These are phyloP conservation scores for Trachemys scripta DNA, from an alignment of 2,113 vertebrate genomes.

Conservation along the genomic window DNA sequence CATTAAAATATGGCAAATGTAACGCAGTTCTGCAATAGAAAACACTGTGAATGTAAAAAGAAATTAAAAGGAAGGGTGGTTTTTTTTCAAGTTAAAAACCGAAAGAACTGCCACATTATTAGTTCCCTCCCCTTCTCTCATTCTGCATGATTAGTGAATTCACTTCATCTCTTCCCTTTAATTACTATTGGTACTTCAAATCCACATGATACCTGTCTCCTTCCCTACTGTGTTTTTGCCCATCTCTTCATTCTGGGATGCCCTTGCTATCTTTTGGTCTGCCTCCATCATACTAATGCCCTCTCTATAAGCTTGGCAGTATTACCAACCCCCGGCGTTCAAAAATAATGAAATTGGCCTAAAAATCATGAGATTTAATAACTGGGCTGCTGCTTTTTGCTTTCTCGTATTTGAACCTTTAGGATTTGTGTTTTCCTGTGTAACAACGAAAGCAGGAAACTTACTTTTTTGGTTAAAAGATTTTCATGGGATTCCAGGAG, in stretches of 20 bases:
- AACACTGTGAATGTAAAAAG: neutral
- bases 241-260: neutral
- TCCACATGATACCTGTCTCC: neutral
- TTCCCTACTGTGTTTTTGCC: neutral
- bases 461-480: neutral
- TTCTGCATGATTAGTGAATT: neutral
- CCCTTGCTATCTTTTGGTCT: neutral
- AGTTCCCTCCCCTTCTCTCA: neutral
- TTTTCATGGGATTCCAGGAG: neutral
- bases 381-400: rapidly evolving
- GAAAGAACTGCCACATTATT: neutral
- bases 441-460: neutral
- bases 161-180: neutral
- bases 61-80: neutral
- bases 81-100: neutral
- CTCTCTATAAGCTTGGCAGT: rapidly evolving
- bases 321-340: neutral
- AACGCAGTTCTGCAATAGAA: neutral
- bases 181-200: neutral
- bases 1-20: neutral
- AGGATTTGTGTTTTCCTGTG: neutral
- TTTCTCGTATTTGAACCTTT: neutral
- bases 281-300: neutral
- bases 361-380: neutral
- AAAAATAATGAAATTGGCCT: neutral